Base-by-base conservation (phyloP, 2,797 vertebrate genomes). In the Leptodon cayanensis region DNA sequence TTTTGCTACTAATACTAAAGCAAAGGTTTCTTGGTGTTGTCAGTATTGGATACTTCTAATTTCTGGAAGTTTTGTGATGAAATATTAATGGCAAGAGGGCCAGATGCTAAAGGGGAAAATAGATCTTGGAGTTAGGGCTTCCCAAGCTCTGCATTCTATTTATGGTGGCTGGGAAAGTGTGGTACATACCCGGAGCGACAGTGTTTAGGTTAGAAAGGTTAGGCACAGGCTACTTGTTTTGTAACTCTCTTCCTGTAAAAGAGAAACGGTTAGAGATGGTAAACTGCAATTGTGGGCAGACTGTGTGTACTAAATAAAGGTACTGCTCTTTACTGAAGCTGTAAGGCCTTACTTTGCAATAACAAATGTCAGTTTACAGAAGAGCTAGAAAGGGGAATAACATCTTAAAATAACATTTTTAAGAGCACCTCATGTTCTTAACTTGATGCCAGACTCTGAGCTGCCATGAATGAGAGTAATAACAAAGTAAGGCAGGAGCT, bases 401-500 rank as follows among this genome's bases (percentile, higher is more conserved):
- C 80, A 89, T 72, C 87, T 84, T 92, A 92, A 96, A 96, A 93
- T 74, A 91, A 88, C 77, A 16, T 72, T 92, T 94, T 91, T 65
- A 78, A 91, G 72, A 88, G 72, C 61, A 92, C 87, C 72, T 92
- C 28, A 74, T 89, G 95, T 96, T 96, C 95, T 94, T 91, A 87
- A 62, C 57, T 73, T 80, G 55, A 59, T 92, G 78, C n/a, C 84
- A 92, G 57, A 21, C 71, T 90, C 69, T 52, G 29, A 94, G 42
- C 19, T 87, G 49, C 40, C 67, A 13, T 70, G 26, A 83, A 85
- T 74, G 76, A 85, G 24, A 72, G 49, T 54, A 85, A 73, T 79
- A 86, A 57, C 69, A 37, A 87, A 82, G 22, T 46, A 78, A 88
- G 46, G 16, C 50, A 29, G 44, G 54, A 83, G 9, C 5, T 88